phyloP scores from a whole-genome alignment of 2,888 invertebrate genomes.

The Sarcophaga variegata region DNA sequence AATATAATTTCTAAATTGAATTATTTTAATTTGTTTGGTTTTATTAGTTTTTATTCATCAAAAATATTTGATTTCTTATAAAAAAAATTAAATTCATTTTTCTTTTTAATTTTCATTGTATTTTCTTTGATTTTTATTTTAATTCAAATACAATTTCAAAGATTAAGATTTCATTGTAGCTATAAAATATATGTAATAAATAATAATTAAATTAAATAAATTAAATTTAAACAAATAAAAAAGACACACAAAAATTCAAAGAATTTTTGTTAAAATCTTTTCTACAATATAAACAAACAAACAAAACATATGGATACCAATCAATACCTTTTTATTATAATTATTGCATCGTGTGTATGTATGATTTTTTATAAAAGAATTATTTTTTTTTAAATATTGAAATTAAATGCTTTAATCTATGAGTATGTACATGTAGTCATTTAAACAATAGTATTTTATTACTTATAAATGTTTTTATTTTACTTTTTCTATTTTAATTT shows the following conservation, averaged over 20 bases:
- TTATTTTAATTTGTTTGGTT: neutral
- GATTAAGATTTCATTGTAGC: no score
- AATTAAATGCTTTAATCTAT: slow-evolving; percentile 59
- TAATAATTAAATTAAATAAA: neutral
- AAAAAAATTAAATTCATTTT: no score
- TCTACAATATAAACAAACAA: slow-evolving; percentile 19
- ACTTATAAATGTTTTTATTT: slow-evolving; percentile 11
- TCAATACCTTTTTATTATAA: neutral
- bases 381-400: slow-evolving; percentile 18
- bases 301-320: neutral
- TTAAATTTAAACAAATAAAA: slow-evolving; percentile 37
- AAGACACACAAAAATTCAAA: slow-evolving; percentile 62
- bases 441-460: slow-evolving; percentile 54
- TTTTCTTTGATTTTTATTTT: no score
- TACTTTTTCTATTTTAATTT: slow-evolving; percentile 3
- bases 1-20: neutral
- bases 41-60: neutral
- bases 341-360: neutral
- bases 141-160: no score
- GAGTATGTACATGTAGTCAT: slow-evolving; percentile 31
- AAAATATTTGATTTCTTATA: neutral
- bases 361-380: slow-evolving; percentile 27
- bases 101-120: no score
- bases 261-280: slow-evolving; percentile 58
- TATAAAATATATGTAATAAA: no score